Evolutionary conservation across 2,797 vertebrate genomes (phyloP).

Genomic region (Capromys pilorides): DNA sequence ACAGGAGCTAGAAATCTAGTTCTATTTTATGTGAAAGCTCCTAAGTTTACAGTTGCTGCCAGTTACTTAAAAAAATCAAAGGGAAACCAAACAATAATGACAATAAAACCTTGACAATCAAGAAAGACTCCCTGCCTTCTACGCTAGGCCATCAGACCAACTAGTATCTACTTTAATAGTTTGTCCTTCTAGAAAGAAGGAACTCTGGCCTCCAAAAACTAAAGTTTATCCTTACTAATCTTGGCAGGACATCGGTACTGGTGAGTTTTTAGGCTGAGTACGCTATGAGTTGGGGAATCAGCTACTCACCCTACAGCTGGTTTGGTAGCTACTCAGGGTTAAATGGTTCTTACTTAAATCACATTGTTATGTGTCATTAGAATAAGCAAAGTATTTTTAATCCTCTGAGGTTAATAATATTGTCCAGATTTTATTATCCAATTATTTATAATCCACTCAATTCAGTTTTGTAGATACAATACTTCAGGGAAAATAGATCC

Average conservation of each 20-base stretch:
- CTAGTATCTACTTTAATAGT: slow-evolving; percentile 1
- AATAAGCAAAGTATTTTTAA: neutral
- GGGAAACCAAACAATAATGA: neutral
- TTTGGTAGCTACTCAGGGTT: neutral
- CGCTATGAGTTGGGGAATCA: neutral
- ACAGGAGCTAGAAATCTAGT: neutral
- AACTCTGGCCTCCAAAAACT: neutral
- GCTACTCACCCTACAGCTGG: neutral
- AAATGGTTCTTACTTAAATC: neutral
- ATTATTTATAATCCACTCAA: neutral
- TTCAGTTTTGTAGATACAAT: slow-evolving; percentile 6
- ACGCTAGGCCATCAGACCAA: neutral
- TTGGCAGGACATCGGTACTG: neutral
- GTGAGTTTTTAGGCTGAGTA: neutral
- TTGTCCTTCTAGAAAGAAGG: neutral
- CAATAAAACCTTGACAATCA: neutral
- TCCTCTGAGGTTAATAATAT: slow-evolving; percentile 18
- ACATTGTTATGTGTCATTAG: neutral
- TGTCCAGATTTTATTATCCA: neutral
- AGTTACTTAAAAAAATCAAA: slow-evolving; percentile 41
- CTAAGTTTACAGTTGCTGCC: neutral
- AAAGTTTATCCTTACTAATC: neutral
- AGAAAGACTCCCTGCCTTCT: slow-evolving; percentile 36
- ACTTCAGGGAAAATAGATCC: neutral
- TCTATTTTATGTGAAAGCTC: neutral